Conservation (phyloP, 2,797 vertebrate species). For the Phataginus tricuspis region DNA sequence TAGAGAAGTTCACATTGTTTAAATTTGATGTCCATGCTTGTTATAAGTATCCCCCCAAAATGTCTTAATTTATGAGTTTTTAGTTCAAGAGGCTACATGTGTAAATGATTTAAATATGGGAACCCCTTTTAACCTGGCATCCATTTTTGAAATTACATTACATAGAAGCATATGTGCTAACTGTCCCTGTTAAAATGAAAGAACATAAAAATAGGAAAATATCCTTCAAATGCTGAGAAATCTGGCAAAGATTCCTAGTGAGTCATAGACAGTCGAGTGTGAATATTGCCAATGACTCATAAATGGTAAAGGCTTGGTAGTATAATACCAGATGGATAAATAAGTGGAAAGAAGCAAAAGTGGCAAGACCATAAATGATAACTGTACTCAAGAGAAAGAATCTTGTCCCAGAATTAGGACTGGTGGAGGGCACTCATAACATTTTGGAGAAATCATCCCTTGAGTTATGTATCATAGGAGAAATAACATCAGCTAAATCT, state of each 20-base stretch:
- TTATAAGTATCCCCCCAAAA: background rate
- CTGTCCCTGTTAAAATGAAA: slow-evolving; percentile 33
- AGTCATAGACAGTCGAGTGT: slow-evolving; percentile 28
- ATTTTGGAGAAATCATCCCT: background rate
- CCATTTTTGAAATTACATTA: slow-evolving; percentile 61
- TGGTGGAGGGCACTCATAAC: background rate
- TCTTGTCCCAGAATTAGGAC: background rate
- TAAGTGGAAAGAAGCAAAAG: background rate
- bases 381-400: background rate
- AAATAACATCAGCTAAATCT: slow-evolving; percentile 12
- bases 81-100: slow-evolving; percentile 33
- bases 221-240: slow-evolving; percentile 46
- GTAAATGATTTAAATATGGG: slow-evolving; percentile 54
- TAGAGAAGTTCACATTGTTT: background rate
- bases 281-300: slow-evolving; percentile 23
- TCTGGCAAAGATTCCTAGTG: slow-evolving; percentile 50
- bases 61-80: slow-evolving; percentile 30
- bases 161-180: background rate
- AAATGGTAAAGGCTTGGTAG: background rate
- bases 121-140: slow-evolving; percentile 56
- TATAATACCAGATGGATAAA: background rate
- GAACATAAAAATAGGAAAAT: slow-evolving; percentile 46
- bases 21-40: background rate
- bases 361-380: background rate
- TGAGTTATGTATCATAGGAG: background rate